A percentile compares a stretch with the other conserved stretches of the same genome.
These are phyloP conservation scores for Sabatieria punctata DNA, from an alignment of 2,888 invertebrate genomes.

Conservation along the genomic window DNA sequence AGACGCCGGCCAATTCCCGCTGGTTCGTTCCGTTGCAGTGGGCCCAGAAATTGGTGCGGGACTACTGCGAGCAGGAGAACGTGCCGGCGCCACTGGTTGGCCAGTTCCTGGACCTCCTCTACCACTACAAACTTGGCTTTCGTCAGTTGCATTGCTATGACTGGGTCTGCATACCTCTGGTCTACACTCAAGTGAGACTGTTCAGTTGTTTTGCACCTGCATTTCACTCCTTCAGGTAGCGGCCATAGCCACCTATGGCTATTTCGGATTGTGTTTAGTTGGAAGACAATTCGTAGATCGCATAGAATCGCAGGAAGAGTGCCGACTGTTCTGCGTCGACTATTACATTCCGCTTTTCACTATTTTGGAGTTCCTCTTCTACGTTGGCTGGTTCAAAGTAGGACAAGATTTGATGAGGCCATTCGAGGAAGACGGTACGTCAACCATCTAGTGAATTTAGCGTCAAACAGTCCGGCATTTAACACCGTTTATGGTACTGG, in stretches of 20 bases:
- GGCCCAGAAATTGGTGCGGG: conserved; percentile 2
- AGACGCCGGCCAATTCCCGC: conserved; percentile 26
- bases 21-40: conserved; percentile 8
- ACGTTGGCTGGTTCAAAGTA: too few relatives aligned
- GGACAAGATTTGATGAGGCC: too few relatives aligned
- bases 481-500: too few relatives aligned
- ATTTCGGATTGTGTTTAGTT: conserved; percentile 26
- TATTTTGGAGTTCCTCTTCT: too few relatives aligned
- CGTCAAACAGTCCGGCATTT: too few relatives aligned
- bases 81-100: not conserved
- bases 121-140: conserved; percentile 1
- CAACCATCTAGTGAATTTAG: too few relatives aligned
- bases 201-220: too few relatives aligned
- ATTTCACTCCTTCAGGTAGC: conserved; percentile 26
- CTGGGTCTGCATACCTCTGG: conserved; percentile 33
- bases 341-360: conserved; percentile 32
- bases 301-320: too few relatives aligned
- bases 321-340: conserved; percentile 14
- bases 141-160: conserved; percentile 30
- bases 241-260: conserved; percentile 27
- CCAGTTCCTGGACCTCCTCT: conserved; percentile 1
- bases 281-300: conserved; percentile 25
- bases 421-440: too few relatives aligned
- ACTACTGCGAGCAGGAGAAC: not conserved
- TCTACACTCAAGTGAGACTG: conserved; percentile 30